Evolutionary conservation across 2,888 invertebrate genomes (phyloP).

Genomic region (Hydraecia micacea): DNA sequence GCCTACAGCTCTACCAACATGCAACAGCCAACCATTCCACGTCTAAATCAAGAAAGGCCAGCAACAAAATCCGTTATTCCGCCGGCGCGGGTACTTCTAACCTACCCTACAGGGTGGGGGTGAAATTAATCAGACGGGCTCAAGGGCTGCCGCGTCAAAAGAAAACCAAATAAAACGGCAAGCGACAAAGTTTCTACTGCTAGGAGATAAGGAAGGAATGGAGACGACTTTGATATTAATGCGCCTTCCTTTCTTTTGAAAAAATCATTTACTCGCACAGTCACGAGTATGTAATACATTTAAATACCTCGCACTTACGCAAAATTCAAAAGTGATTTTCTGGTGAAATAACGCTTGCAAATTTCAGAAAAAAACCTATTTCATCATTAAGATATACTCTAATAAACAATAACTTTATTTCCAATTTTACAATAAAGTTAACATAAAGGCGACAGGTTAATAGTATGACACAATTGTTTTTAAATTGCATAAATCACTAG

Average conservation of each 20-base stretch:
- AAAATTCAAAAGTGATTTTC: background rate
- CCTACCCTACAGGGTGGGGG: conserved; percentile 70
- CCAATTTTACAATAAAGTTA: no score
- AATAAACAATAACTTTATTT: no score
- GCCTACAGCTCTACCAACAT: background rate
- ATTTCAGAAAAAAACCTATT: background rate
- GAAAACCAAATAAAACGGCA: conserved; percentile 90
- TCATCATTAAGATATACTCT: no score
- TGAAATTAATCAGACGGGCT: conserved; percentile 89
- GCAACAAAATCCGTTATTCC: conserved; percentile 54
- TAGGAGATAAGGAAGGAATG: conserved; percentile 63
- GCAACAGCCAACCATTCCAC: conserved; percentile 8
- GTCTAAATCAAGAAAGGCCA: conserved; percentile 19
- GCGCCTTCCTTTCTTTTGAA: background rate
- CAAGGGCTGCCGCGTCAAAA: conserved; percentile 90
- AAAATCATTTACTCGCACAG: background rate
- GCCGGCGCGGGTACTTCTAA: conserved; percentile 54
- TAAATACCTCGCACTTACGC: background rate
- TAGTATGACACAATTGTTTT: no score
- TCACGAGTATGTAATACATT: no score
- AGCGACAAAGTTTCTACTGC: conserved; percentile 87
- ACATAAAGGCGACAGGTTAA: no score
- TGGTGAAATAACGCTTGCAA: background rate
- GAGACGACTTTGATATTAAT: conserved; percentile 65
- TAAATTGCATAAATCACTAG: no score